Conservation (phyloP, 2,113 vertebrate species). For the Aramus guarauna region DNA sequence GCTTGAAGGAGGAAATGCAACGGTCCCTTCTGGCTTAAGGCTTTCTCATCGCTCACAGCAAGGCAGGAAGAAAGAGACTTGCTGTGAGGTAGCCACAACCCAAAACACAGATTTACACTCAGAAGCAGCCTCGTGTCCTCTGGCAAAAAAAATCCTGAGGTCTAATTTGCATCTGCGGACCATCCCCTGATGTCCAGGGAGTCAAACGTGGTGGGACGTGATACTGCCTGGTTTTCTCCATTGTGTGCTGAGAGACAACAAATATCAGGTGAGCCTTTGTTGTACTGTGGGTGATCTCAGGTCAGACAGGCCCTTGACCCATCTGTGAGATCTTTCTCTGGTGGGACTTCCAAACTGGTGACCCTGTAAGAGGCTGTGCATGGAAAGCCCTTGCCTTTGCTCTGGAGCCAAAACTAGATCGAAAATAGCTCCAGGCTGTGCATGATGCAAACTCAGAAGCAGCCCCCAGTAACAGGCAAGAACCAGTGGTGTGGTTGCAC, state of each 20-base stretch:
- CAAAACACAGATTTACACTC: background rate
- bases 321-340: background rate
- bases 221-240: background rate
- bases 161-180: background rate
- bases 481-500: background rate
- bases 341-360: background rate
- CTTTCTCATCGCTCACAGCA: background rate
- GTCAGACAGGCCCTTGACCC: background rate
- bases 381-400: background rate
- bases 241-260: fast-evolving
- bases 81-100: background rate
- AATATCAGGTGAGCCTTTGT: background rate
- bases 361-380: fast-evolving
- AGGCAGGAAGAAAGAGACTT: background rate
- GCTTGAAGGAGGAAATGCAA: background rate
- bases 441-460: background rate
- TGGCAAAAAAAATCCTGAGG: background rate
- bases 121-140: background rate
- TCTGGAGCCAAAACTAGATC: background rate
- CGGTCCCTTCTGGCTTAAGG: background rate
- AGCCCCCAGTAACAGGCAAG: conserved; percentile 12
- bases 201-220: background rate
- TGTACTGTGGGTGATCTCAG: fast-evolving
- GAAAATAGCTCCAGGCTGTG: background rate
- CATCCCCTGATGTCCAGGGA: background rate